Percentiles rank a stretch among this genome's conserved stretches.
Evolutionary conservation across 1,140 invertebrate genomes (phyloP).

Genomic region (Rhysida immarginata): DNA sequence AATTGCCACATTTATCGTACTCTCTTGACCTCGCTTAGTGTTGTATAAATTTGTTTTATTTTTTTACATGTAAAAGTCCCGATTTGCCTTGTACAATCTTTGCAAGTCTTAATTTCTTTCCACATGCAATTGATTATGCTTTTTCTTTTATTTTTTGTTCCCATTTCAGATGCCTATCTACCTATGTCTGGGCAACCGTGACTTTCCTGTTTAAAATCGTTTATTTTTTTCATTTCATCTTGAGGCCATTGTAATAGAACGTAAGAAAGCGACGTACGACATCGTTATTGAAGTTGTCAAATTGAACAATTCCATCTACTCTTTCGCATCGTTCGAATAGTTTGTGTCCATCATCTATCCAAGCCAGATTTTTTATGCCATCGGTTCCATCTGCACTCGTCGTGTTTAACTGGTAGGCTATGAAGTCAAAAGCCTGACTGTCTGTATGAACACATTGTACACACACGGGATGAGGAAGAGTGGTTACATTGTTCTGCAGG

Average conservation of each 20-base stretch:
- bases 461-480: slow-evolving; percentile 56
- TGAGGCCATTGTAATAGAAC: slow-evolving; percentile 50
- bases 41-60: too few relatives aligned
- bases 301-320: slow-evolving; percentile 40
- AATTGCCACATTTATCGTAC: too few relatives aligned
- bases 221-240: too few relatives aligned
- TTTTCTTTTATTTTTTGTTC: too few relatives aligned
- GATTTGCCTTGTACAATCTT: too few relatives aligned
- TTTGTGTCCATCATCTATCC: slow-evolving; percentile 43
- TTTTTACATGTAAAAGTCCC: too few relatives aligned
- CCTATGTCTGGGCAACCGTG: too few relatives aligned
- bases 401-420: slow-evolving; percentile 71
- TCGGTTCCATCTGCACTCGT: slow-evolving; percentile 41
- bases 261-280: slow-evolving; percentile 58
- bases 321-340: slow-evolving; percentile 52
- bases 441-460: slow-evolving; percentile 65
- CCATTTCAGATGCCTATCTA: too few relatives aligned
- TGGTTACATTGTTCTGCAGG: slow-evolving; percentile 32
- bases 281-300: slow-evolving; percentile 56
- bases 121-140: too few relatives aligned
- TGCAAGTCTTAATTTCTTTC: too few relatives aligned
- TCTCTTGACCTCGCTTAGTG: too few relatives aligned
- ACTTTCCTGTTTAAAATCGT: too few relatives aligned
- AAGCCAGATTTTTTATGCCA: slow-evolving; percentile 63
- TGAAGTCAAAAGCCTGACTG: slow-evolving; percentile 56